phyloP scores from a whole-genome alignment of 30 jellyfish, hydroid and myxozoan genomes.

The Pelagia noctiluca region DNA sequence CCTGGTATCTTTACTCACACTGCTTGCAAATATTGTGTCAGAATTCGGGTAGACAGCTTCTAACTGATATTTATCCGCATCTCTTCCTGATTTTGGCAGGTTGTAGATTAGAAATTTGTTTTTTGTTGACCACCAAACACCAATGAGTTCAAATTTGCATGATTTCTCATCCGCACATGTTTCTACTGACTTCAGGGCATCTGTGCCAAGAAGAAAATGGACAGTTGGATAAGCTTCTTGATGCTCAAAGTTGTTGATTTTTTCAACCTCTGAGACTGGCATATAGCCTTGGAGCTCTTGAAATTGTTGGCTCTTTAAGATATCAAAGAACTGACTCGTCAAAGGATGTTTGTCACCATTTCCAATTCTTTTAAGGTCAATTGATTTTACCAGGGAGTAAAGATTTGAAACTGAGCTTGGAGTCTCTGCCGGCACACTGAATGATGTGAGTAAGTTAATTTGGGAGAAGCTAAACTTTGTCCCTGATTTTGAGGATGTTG shows the following conservation, averaged over 20 bases:
- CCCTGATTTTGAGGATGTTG: background rate
- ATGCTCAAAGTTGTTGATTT: too few relatives aligned
- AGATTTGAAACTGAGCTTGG: slow-evolving; percentile 1
- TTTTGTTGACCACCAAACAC: slow-evolving; percentile 57
- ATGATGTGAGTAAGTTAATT: slow-evolving; percentile 6
- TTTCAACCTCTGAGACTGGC: background rate
- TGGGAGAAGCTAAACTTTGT: slow-evolving; percentile 12
- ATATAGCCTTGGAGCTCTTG: slow-evolving; percentile 11
- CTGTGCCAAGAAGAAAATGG: slow-evolving; percentile 36
- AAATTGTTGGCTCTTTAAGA: slow-evolving; percentile 19
- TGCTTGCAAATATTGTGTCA: slow-evolving; percentile 33
- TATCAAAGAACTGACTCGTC: slow-evolving; percentile 22
- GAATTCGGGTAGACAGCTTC: slow-evolving; percentile 51
- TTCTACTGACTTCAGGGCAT: background rate
- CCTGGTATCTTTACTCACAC: slow-evolving; percentile 54
- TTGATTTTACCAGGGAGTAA: slow-evolving; percentile 7
- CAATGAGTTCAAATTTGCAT: slow-evolving; percentile 38
- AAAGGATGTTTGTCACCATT: slow-evolving; percentile 46
- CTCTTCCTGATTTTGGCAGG: slow-evolving; percentile 49
- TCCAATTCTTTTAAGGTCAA: slow-evolving; percentile 33
- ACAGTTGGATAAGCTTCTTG: slow-evolving; percentile 18
- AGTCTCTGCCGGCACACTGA: slow-evolving; percentile 9
- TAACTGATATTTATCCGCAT: slow-evolving; percentile 22
- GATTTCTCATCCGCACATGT: background rate
- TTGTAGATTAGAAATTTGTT: slow-evolving; percentile 45